Percentiles rank a stretch among this genome's conserved stretches.
phyloP scores from a whole-genome alignment of 2,113 vertebrate species.

The Salvator merianae region DNA sequence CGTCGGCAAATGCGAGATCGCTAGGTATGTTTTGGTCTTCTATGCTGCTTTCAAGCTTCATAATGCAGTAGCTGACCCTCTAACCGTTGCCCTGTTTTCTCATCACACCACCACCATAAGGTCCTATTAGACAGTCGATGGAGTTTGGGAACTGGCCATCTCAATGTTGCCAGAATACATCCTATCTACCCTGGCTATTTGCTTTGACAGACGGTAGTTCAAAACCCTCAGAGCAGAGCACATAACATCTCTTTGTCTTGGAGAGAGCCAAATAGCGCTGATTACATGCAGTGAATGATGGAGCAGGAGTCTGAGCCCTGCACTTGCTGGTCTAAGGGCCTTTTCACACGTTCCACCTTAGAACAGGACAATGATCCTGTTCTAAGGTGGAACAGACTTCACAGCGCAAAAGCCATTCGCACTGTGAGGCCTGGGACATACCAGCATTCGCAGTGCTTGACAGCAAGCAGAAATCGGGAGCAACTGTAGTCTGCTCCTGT shows the following conservation, averaged over 20 bases:
- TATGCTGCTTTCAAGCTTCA: not conserved
- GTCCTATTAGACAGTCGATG: not conserved
- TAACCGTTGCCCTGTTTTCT: not conserved
- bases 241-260: not conserved
- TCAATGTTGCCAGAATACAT: no score
- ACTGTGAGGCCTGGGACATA: no score
- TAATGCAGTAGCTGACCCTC: not conserved
- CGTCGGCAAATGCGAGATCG: constrained; percentile 92
- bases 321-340: not conserved
- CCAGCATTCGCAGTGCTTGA: no score
- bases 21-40: constrained; percentile 72
- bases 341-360: no score
- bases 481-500: no score
- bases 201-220: not conserved
- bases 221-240: not conserved
- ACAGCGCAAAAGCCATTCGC: no score
- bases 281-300: not conserved
- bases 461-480: no score
- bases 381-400: no score
- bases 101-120: not conserved
- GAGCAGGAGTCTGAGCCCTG: not conserved
- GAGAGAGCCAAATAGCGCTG: not conserved
- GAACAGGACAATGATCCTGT: no score
- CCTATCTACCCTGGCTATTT: no score
- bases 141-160: no score